Evolutionary conservation across 1,140 invertebrate species (phyloP), one percentile per base, ranked within the genome.

Genomic region (Rhyzopertha dominica): DNA sequence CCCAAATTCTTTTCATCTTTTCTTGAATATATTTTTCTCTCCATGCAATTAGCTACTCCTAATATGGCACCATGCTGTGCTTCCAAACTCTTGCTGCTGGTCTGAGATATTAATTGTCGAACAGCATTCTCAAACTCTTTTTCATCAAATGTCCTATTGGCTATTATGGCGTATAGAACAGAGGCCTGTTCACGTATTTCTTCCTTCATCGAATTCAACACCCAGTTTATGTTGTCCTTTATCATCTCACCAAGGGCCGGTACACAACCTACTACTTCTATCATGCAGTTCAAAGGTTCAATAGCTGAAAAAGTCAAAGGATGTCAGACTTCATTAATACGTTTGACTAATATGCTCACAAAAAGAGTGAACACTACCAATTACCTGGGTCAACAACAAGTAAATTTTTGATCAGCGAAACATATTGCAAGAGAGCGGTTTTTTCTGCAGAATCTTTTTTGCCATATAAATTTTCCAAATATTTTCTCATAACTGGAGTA

Each of bases 221-320:
- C 63, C 77, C 82, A 87, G 16, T 74, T 68, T 1, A 72, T 62
- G 54, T 80, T 51, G 14, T 54, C 55, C 5, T 34, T 19, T n/a
- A 60, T 26, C 8, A 54, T 34, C 20, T 43, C 24, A 16, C 53
- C 36, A 12, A 76, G 69, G 44, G 76, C 67, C 9, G 73, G 58
- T 4, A 79, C 68, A 52, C 81, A 81, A 5, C 85, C 84, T 17
- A 87, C 71, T 10, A 86, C 68, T 69, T 89, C 86, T 31, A 89
- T 63, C 50, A 89, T 70, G 52, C 81, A 86, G 49, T 78, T 79
- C 44, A 90, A 63, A 0, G 82, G 70, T 60, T 79, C 73, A 40
- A 77, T 55, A 59, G 75, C 78, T 81, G 54, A 26, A 69, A 63
- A 47, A 16, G 24, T 5, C 28, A 17, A 24, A 34, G 34, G n/a